These are phyloP conservation scores for Champsocephalus esox DNA, from an alignment of 2,797 vertebrate species.

Conservation along the genomic window DNA sequence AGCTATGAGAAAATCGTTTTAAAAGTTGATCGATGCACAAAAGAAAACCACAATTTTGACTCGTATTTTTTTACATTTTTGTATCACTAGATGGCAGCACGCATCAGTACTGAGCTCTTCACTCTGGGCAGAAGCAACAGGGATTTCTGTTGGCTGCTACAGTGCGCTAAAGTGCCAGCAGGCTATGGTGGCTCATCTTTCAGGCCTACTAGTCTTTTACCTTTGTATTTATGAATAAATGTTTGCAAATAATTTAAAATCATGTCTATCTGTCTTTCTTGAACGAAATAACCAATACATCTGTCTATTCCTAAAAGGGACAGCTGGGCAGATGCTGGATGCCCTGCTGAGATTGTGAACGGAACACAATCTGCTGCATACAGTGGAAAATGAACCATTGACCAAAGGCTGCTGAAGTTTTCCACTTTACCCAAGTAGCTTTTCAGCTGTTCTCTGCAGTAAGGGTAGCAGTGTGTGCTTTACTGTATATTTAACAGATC, in stretches of 20 bases:
- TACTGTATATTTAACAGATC: conserved; percentile 44
- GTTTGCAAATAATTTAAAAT: conserved; percentile 36
- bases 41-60: background rate
- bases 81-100: conserved; percentile 68
- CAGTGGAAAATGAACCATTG: conserved; percentile 62
- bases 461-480: conserved; percentile 11
- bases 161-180: conserved; percentile 23
- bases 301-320: conserved; percentile 29
- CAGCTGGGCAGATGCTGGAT: conserved; percentile 21
- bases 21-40: background rate
- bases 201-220: conserved; percentile 23
- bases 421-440: conserved; percentile 45
- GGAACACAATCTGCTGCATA: conserved; percentile 37
- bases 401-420: conserved; percentile 55
- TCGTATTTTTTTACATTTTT: conserved; percentile 1
- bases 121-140: background rate
- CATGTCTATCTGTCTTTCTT: conserved; percentile 18
- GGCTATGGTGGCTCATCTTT: conserved; percentile 11
- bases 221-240: conserved; percentile 46
- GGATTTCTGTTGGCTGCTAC: conserved; percentile 6
- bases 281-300: background rate
- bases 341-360: conserved; percentile 51
- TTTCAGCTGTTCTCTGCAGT: conserved; percentile 43
- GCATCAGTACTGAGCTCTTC: conserved; percentile 21
- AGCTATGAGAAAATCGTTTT: background rate